A percentile compares a stretch with the other conserved stretches of the same genome.
Evolutionary conservation across 2,888 invertebrate species (phyloP).

Genomic region (Sphinx pinastri): DNA sequence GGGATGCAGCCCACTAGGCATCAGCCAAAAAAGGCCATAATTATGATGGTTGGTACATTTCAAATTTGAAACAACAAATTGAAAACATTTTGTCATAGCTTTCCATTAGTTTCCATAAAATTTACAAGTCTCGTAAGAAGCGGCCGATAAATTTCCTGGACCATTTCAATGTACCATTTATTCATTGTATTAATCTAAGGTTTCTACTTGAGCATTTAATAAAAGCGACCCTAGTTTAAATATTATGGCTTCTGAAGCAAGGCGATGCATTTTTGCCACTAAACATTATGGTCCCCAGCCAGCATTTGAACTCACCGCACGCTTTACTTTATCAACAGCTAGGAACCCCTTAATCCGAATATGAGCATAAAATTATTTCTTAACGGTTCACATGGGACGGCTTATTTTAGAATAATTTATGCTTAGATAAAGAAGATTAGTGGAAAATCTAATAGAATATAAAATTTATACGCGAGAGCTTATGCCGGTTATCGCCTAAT

Average conservation of each 20-base stretch:
- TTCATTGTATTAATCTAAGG: too few relatives aligned
- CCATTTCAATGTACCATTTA: too few relatives aligned
- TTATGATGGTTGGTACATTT: too few relatives aligned
- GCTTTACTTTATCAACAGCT: not conserved
- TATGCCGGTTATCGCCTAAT: conserved; percentile 62
- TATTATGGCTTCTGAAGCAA: not conserved
- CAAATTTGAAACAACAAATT: too few relatives aligned
- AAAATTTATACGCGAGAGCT: conserved; percentile 63
- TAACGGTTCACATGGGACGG: conserved; percentile 58
- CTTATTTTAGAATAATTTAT: conserved; percentile 74
- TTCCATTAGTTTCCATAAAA: too few relatives aligned
- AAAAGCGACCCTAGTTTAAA: too few relatives aligned
- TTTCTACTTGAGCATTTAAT: too few relatives aligned
- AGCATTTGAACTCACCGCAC: not conserved
- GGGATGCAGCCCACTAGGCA: too few relatives aligned
- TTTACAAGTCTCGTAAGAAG: too few relatives aligned
- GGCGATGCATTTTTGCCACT: not conserved
- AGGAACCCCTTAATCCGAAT: conserved; percentile 56
- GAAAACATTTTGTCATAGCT: too few relatives aligned
- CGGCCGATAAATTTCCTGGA: too few relatives aligned
- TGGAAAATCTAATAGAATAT: conserved; percentile 69
- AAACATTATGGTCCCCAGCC: not conserved
- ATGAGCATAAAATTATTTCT: conserved; percentile 73
- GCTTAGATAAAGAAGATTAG: conserved; percentile 72
- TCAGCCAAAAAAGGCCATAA: too few relatives aligned